Percentiles rank a stretch among this genome's conserved stretches.
These are phyloP conservation scores for Elysia crispata DNA, from an alignment of 2,888 invertebrate species.

Conservation along the genomic window DNA sequence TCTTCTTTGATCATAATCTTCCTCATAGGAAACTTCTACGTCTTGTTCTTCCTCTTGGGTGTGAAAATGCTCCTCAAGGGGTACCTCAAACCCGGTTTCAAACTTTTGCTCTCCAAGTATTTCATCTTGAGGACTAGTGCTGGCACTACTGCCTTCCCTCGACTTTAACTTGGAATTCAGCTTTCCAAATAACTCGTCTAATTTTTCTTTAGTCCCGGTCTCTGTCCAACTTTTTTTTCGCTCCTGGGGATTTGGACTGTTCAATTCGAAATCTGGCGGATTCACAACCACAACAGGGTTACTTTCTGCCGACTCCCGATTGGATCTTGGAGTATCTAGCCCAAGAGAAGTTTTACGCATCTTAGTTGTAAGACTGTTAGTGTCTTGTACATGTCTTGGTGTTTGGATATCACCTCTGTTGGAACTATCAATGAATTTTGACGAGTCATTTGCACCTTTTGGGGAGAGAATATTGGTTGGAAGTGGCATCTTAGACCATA, in stretches of 20 bases:
- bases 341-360: too few relatives aligned
- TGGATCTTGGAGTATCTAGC: background rate
- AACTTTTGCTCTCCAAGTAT: background rate
- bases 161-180: conserved; percentile 29
- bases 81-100: too few relatives aligned
- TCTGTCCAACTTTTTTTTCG: background rate
- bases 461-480: conserved; percentile 2
- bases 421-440: background rate
- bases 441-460: background rate
- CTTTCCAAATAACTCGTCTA: conserved; percentile 36
- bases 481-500: conserved; percentile 36
- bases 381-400: too few relatives aligned
- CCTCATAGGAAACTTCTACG: too few relatives aligned
- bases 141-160: background rate
- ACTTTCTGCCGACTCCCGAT: background rate
- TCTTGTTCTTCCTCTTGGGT: too few relatives aligned
- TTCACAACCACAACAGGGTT: background rate
- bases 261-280: background rate
- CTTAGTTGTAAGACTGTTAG: too few relatives aligned
- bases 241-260: background rate
- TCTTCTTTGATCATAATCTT: background rate
- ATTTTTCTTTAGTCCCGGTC: conserved; percentile 14
- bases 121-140: background rate
- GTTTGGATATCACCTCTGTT: too few relatives aligned
- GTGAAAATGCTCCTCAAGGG: too few relatives aligned